Evolutionary conservation across 1,140 invertebrate genomes (phyloP), one percentile per base, ranked within the genome.

Genomic region (Heliconius nattereri): DNA sequence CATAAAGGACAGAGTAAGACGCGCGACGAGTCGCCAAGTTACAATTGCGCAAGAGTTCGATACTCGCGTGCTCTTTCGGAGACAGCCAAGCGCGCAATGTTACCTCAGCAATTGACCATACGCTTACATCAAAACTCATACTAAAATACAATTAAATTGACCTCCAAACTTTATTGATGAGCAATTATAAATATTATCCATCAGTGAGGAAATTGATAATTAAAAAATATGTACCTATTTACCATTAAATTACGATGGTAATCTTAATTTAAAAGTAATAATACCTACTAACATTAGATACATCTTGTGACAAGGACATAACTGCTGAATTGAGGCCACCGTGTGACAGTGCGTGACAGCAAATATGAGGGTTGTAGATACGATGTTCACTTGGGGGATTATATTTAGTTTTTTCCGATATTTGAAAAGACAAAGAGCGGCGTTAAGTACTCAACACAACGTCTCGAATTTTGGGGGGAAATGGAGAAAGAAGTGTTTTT

Each of bases 1-100:
- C 74, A 75, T 83, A 81, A 71, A 79, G 76, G 78, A 73, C 72
- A 76, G 80, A 80, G 81, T 81, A 84, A 84, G 78, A 73, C 80
- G 76, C 81, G 83, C 45, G 71, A 77, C 80, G 70, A 70, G 52
- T 78, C 78, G 79, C 71, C 78, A 75, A 70, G 71, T 35, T 57
- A 35, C 20, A 45, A 75, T 89, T 88, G 80, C 85, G 85, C 84
- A 89, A 89, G 72, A 76, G 49, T 81, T 73, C 84, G 74, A 71
- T 81, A 84, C 80, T 85, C 73, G 86, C 90, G 90, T 92, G 89
- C 89, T 87, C 90, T 86, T 87, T 88, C 85, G 80, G 84, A 71
- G 90, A 88, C 91, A 87, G 87, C 84, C 87, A 85, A 89, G 79
- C 90, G 87, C 89, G 87, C 86, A 92, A 89, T 93, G 92, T 82